Evolutionary conservation across 2,888 invertebrate genomes (phyloP), one percentile per base, ranked within the genome.

Genomic region (Pimpla rufipes): DNA sequence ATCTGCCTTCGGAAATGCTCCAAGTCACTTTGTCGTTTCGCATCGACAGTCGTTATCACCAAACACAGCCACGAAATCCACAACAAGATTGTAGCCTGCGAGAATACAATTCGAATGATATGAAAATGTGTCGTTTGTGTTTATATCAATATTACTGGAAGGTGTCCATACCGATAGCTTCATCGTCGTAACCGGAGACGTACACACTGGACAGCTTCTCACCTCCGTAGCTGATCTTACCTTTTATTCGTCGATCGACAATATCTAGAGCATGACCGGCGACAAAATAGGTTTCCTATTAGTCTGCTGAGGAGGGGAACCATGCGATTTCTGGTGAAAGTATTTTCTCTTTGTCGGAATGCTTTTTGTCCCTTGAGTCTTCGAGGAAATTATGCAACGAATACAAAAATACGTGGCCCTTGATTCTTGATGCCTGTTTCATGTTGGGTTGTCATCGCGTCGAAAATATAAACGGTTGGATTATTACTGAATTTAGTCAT

Each of bases 221-320:
- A 64, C 73, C 59, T 29, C 5, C 45, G 45, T 16, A 16, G 23
- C 10, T 37, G 16, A 29, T 4, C 13, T 47, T 50, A 42, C 47
- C 62, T 80, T 52, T 55, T 47, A 80, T 77, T 47, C 40, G 23
- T 57, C 62, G 68, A 73, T 68, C 62, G 13, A 47, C 13, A 50
- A 67, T 73, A 77, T 68, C 47, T 68, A 23, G 80, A 83, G 83
- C 83, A 59, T 83, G 66, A 79, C 83, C 42, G 45, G 35, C 29
- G 16, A 59, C 62, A 62, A 59, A 79, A 79, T 47, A 37, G 23
- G 13, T 21, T 50, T 76, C n/a, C 29, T 42, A 47, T 64, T 71
- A 21, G 10, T 47, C 35, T 13, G 50, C n/a, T 45, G 23, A 42
- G 35, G 35, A 45, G 55, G 40, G 35, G n/a, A 29, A 29, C 29